phyloP scores from a whole-genome alignment of 2,113 vertebrate genomes.

The Sinocyclocheilus maitianheensis region DNA sequence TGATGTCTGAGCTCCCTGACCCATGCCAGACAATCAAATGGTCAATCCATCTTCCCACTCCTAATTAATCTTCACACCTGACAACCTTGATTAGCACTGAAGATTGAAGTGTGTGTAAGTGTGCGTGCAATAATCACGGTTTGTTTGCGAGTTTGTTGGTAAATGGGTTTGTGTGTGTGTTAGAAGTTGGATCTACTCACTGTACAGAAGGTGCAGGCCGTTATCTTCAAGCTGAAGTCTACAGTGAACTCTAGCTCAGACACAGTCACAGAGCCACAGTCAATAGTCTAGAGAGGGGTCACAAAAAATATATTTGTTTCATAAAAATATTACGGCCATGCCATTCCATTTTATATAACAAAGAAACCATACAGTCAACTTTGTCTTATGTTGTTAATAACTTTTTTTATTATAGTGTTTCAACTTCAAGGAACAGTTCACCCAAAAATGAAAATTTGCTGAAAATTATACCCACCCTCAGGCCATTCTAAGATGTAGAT shows the following conservation, averaged over 20 bases:
- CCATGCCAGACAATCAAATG: conserved; percentile 67
- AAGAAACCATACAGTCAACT: neutral
- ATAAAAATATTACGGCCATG: no score
- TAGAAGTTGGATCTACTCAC: conserved; percentile 71
- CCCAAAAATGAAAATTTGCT: neutral
- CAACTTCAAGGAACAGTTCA: neutral
- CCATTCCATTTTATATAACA: no score
- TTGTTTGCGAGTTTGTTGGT: conserved; percentile 25
- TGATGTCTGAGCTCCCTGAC: conserved; percentile 53
- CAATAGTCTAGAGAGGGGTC: conserved; percentile 74
- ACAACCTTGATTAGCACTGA: conserved; percentile 58
- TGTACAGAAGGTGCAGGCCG: conserved; percentile 79
- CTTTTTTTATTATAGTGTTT: neutral
- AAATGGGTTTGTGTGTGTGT: conserved; percentile 39
- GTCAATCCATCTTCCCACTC: conserved; percentile 65
- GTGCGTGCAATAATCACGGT: neutral
- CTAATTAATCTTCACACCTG: conserved; percentile 68
- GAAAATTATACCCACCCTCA: neutral
- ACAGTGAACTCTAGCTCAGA: conserved; percentile 88
- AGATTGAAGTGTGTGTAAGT: conserved; percentile 40
- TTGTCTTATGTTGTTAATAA: neutral
- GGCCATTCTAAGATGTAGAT: neutral
- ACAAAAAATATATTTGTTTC: no score
- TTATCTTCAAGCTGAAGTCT: conserved; percentile 85
- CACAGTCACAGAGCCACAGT: conserved; percentile 81